Evolutionary conservation across 1,140 invertebrate species (phyloP).

Genomic region (Cydia strobilella): DNA sequence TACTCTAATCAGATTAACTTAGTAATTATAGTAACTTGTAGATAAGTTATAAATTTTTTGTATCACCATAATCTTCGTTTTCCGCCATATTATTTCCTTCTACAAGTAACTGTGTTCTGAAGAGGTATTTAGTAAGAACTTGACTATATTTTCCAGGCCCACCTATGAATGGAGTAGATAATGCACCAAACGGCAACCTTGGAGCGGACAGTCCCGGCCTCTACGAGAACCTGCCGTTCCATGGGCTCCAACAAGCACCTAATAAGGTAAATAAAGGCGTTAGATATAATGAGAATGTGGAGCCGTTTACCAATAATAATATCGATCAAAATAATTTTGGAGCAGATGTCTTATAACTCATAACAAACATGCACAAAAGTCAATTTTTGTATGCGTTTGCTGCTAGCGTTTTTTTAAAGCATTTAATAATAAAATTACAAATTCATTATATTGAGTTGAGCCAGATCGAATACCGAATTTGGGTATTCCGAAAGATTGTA

Average conservation of each 20-base stretch:
- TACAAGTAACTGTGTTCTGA: background rate
- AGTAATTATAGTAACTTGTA: too few relatives aligned
- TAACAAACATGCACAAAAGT: too few relatives aligned
- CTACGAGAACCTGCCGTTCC: constrained; percentile 96
- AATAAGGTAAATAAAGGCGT: constrained; percentile 87
- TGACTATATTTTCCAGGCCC: constrained; percentile 52
- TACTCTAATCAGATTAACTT: too few relatives aligned
- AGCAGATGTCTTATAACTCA: too few relatives aligned
- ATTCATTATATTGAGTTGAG: too few relatives aligned
- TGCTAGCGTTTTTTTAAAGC: too few relatives aligned
- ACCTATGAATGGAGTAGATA: constrained; percentile 77
- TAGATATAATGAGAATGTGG: background rate
- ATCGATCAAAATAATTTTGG: background rate
- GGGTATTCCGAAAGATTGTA: too few relatives aligned
- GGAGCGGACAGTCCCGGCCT: constrained; percentile 84
- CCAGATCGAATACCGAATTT: too few relatives aligned
- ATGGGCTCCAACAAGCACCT: constrained; percentile 93
- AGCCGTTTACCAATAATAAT: background rate
- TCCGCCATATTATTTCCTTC: background rate
- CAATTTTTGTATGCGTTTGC: too few relatives aligned
- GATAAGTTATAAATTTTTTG: too few relatives aligned
- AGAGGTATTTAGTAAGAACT: background rate
- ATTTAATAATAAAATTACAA: too few relatives aligned
- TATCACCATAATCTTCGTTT: background rate
- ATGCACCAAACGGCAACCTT: constrained; percentile 75